phyloP scores from a whole-genome alignment of 2,888 invertebrate genomes.

The Dynastes grantii region DNA sequence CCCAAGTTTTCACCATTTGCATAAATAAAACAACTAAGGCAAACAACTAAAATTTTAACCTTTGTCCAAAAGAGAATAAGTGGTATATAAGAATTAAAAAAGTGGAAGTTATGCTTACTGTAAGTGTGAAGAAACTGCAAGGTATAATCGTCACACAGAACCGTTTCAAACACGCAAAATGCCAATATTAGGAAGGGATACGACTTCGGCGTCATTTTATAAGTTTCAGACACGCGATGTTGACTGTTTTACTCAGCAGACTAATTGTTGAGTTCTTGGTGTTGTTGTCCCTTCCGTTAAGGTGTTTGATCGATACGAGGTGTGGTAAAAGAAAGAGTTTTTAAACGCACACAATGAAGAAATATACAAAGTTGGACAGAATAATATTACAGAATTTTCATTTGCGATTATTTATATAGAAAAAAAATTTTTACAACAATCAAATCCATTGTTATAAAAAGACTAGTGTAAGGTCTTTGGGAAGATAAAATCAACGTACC shows the following conservation, averaged over 20 bases:
- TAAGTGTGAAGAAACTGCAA: constrained; percentile 42
- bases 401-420: too few species aligned
- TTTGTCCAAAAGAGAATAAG: not conserved
- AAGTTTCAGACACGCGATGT: constrained; percentile 27
- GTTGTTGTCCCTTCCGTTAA: not conserved
- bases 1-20: too few species aligned
- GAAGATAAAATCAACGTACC: too few species aligned
- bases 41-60: too few species aligned
- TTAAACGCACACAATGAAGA: too few species aligned
- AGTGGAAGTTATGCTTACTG: constrained; percentile 33
- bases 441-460: too few species aligned
- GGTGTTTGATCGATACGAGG: constrained; percentile 35
- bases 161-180: constrained; percentile 1
- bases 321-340: too few species aligned
- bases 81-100: not conserved
- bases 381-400: too few species aligned
- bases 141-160: constrained; percentile 33
- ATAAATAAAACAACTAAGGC: too few species aligned
- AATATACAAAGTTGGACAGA: too few species aligned
- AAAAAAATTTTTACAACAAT: too few species aligned
- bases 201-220: constrained; percentile 1
- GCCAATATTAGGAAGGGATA: constrained; percentile 31
- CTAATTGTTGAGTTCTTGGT: constrained; percentile 17
- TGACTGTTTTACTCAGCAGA: not conserved
- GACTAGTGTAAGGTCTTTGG: too few species aligned